Base-by-base conservation (phyloP, 2,888 invertebrate species). In the Andrena bicolor region DNA sequence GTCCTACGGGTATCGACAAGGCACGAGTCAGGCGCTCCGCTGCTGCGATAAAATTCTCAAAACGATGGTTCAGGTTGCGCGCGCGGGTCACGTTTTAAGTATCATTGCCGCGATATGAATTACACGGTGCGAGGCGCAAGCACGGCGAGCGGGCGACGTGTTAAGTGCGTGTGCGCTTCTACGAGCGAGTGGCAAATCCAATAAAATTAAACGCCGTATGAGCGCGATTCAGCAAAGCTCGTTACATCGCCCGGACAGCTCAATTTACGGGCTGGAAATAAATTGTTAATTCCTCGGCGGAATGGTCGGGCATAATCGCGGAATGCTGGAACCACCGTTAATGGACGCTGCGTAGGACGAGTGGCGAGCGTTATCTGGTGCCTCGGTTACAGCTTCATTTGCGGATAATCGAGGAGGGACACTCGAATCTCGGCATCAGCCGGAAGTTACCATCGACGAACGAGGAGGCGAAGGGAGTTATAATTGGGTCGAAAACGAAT, bases 401-500 rank as follows among this genome's bases (percentile, higher is more conserved):
- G 41, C 61, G 68, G 70, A 61, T 75, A 75, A 80, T 69, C 73
- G 58, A 74, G 69, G 73, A 20, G 20, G 60, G 64, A 73, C 63
- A 53, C 74, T 74, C 60, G 75, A 71, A 60, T 66, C 63, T 79
- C 63, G 30, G 23, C 26, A 64, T n/a, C 20, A 13, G 41, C 61
- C 60, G 65, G 74, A 73, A 65, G 74, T 49, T 30, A 53, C 41
- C 60, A 35, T 74, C 66, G 64, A 30, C 20, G 51, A 16, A 35
- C 49, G 48, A 23, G 3, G 6, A n/a, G 30, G 28, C 4, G 71
- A 74, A 68, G 48, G 76, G 64, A 60, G 64, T 72, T 66, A 75
- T 81, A 86, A 86, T 83, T 83, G 64, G 71, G 81, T 58, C 71
- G 77, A 84, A 70, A 82, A 84, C 69, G 75, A 76, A 74, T 76